These are phyloP conservation scores for Regulus satrapa DNA, from an alignment of 2,113 vertebrate genomes.

Conservation along the genomic window DNA sequence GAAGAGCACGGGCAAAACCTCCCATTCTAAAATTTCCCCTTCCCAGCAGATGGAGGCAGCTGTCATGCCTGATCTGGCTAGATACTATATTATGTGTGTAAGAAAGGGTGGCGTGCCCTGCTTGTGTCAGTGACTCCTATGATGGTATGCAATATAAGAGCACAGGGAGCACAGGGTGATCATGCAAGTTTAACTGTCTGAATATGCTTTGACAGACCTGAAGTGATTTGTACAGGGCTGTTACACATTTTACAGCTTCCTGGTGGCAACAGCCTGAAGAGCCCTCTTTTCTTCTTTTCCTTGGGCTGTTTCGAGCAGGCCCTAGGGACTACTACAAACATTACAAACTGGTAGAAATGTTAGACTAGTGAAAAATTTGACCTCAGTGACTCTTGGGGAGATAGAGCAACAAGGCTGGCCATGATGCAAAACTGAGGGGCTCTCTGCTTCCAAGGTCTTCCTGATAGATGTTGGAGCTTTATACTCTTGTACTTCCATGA, in stretches of 20 bases:
- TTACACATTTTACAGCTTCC: background rate
- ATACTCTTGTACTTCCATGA: background rate
- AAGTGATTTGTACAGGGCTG: background rate
- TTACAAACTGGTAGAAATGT: background rate
- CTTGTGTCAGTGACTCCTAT: background rate
- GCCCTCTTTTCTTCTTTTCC: background rate
- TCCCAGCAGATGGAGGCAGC: background rate
- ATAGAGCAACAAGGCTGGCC: background rate
- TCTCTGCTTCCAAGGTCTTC: background rate
- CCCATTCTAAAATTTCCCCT: background rate
- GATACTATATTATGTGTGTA: fast-evolving
- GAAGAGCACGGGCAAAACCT: background rate
- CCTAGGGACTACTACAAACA: background rate
- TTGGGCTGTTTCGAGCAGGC: background rate
- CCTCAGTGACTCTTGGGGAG: background rate
- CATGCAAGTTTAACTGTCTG: background rate
- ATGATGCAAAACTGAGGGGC: background rate
- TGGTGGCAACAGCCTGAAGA: background rate
- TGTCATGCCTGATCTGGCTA: background rate
- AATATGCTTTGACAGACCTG: background rate
- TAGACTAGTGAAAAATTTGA: background rate
- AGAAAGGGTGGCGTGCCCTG: background rate
- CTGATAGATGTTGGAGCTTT: background rate
- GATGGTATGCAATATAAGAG: background rate
- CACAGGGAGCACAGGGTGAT: background rate